Evolutionary conservation across 2,888 invertebrate species (phyloP), one percentile per base, ranked within the genome.

Genomic region (Drosophila mimetica): DNA sequence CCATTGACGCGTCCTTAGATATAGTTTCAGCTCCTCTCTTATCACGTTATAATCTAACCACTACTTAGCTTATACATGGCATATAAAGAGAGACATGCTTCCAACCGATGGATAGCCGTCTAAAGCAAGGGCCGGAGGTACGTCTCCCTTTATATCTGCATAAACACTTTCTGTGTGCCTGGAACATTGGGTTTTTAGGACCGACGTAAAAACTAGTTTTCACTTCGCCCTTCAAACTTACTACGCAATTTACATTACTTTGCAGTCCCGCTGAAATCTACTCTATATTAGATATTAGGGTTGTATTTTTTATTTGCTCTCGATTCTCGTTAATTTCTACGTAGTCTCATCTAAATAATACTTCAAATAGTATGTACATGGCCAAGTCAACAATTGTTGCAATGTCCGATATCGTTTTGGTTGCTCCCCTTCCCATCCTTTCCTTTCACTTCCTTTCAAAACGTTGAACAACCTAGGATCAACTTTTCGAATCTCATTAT

Each of bases 291-390:
- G 25, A 16, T 54, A 36, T 28, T 32, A 46, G n/a, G 28, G 16
- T 30, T 30, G 22, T 20, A n/a, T 16, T 37, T 42, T 50, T 39
- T 28, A 34, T 48, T 13, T 47, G 39, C 54, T 28, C 16, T 34
- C 30, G 46, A 34, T 41, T 52, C 36, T 72, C 52, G 14, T 39
- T 52, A 69, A 72, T 48, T 72, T 41, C 64, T 63, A 63, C 30
- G 36, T 72, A 72, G 70, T 63, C 70, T 70, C 53, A 55, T 67
- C 71, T 82, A 70, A 85, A 82, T 87, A 87, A 81, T 81, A 81
- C 88, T 81, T 87, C 74, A 78, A 44, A 85, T 71, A 80, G 63
- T 79, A 84, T 87, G 61, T 81, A 86, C 87, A 87, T 63, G 69
- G 66, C 75, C 78, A 80, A 16, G 36, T 52, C 51, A 66, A 41